Percentiles rank a stretch among this genome's conserved stretches.
phyloP scores from a whole-genome alignment of 2,888 invertebrate species.

The Siphlonurus alternatus region DNA sequence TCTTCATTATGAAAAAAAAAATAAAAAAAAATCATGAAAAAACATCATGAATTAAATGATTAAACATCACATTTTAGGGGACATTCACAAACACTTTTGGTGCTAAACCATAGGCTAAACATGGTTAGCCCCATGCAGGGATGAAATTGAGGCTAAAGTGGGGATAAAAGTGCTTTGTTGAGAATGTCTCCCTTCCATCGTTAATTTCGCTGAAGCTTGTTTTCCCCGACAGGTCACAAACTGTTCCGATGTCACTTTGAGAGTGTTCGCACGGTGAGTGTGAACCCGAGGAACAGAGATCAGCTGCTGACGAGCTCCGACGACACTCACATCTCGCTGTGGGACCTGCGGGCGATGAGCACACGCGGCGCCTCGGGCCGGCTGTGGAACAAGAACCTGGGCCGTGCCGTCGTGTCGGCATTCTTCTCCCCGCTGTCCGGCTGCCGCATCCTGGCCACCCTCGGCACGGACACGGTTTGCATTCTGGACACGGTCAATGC shows the following conservation, averaged over 20 bases:
- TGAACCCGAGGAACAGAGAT: background rate
- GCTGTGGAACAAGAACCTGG: background rate
- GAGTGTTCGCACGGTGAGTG: background rate
- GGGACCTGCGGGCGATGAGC: background rate
- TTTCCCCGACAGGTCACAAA: too few relatives aligned
- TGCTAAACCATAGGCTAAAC: too few relatives aligned
- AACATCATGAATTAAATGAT: too few relatives aligned
- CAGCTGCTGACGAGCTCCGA: background rate
- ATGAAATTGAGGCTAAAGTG: too few relatives aligned
- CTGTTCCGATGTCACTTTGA: background rate
- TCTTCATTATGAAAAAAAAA: too few relatives aligned
- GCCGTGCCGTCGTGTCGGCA: background rate
- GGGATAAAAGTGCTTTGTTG: too few relatives aligned
- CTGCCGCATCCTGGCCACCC: background rate
- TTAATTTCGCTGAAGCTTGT: too few relatives aligned
- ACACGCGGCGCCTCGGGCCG: background rate
- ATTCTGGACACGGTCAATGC: background rate
- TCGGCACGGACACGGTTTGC: background rate
- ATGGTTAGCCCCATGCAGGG: too few relatives aligned
- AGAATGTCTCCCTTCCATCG: too few relatives aligned
- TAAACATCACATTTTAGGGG: too few relatives aligned
- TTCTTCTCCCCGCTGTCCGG: background rate
- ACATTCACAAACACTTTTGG: too few relatives aligned
- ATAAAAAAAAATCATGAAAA: too few relatives aligned
- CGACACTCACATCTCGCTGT: background rate